phyloP scores from a whole-genome alignment of 2,113 vertebrate genomes.

The Mesocricetus auratus region DNA sequence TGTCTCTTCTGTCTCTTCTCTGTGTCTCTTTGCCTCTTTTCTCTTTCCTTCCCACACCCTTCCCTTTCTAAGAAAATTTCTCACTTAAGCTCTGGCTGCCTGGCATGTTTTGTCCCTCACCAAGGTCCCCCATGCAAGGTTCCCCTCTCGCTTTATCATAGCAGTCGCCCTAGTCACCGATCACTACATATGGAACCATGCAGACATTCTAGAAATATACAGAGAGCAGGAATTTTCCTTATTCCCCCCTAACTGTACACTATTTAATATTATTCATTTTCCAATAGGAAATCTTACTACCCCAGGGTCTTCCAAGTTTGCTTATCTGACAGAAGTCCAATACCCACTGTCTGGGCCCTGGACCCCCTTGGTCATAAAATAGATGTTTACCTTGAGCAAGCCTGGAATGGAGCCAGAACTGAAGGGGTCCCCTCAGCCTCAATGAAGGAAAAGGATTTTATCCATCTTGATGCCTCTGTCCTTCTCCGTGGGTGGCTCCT shows the following conservation, averaged over 20 bases:
- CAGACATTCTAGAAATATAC: neutral
- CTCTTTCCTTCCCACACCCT: no score
- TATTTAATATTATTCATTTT: neutral
- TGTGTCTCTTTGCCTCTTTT: no score
- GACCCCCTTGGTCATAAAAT: neutral
- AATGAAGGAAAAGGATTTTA: neutral
- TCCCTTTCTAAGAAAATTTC: no score
- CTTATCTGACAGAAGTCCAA: neutral
- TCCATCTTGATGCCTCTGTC: neutral
- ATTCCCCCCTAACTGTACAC: neutral
- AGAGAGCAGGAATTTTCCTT: neutral
- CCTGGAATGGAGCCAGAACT: neutral
- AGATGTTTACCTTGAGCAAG: neutral
- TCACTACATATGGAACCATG: neutral
- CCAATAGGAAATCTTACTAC: neutral
- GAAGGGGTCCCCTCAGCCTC: no score
- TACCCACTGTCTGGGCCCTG: neutral
- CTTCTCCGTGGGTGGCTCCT: neutral
- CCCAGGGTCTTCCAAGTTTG: neutral
- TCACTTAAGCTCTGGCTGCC: no score
- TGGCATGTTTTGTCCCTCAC: no score
- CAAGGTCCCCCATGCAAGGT: no score
- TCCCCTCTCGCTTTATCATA: no score
- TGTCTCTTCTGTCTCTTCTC: no score
- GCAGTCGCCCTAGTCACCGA: neutral